Percentiles rank a stretch among this genome's conserved stretches.
Evolutionary conservation across 2,113 vertebrate genomes (phyloP).

Genomic region (Cryptomyrus ogoouensis): DNA sequence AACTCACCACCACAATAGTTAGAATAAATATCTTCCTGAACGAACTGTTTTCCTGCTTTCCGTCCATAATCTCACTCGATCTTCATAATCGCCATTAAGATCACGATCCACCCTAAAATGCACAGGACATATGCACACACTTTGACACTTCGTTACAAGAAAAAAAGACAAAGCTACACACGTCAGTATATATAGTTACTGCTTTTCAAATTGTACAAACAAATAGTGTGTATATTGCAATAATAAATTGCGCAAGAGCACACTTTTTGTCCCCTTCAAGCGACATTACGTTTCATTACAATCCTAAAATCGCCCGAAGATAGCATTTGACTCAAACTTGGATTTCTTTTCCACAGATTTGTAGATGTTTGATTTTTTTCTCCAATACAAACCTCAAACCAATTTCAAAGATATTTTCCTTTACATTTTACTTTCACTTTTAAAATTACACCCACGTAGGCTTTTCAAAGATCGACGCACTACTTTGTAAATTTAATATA

Average conservation of each 20-base stretch:
- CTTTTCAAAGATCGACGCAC: background rate
- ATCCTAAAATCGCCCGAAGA: background rate
- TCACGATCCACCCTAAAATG: background rate
- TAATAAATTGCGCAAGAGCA: background rate
- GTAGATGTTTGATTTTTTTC: background rate
- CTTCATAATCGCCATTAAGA: slow-evolving; percentile 26
- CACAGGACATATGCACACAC: background rate
- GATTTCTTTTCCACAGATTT: background rate
- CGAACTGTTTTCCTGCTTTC: slow-evolving; percentile 11
- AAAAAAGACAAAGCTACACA: background rate
- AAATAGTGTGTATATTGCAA: background rate
- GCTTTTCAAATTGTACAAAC: background rate
- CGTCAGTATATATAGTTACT: background rate
- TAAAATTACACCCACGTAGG: background rate
- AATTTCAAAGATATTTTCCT: slow-evolving; percentile 8
- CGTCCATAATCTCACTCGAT: slow-evolving; percentile 23
- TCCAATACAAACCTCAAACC: slow-evolving; percentile 18
- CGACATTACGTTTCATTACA: background rate
- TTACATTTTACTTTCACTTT: slow-evolving; percentile 13
- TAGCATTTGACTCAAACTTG: background rate
- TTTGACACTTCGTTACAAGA: background rate
- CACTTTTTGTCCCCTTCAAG: background rate
- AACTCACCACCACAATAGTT: slow-evolving; percentile 47
- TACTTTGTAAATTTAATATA: background rate
- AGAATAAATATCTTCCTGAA: background rate